phyloP scores from a whole-genome alignment of 2,888 invertebrate species.

The Spisula subtruncata region DNA sequence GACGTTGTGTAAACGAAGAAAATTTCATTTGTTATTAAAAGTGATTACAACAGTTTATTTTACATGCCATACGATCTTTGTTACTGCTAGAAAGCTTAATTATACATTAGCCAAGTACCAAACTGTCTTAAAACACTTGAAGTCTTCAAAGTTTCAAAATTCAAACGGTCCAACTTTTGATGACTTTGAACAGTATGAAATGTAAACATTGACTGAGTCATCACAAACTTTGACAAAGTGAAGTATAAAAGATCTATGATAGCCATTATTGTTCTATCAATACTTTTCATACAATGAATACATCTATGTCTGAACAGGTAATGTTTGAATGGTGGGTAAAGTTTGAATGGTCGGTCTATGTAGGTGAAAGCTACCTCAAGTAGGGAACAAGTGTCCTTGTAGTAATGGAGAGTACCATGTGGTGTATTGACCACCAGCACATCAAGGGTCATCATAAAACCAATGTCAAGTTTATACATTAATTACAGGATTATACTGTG shows the following conservation, averaged over 20 bases:
- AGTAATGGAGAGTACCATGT: background rate
- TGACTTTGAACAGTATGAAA: slow-evolving; percentile 1
- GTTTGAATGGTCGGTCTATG: background rate
- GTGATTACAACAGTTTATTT: too few relatives aligned
- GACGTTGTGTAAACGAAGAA: too few relatives aligned
- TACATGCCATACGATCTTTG: too few relatives aligned
- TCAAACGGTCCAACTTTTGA: slow-evolving; percentile 3
- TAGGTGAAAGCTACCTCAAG: background rate
- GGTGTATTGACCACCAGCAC: slow-evolving; percentile 10
- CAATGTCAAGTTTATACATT: background rate
- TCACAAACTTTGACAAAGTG: background rate
- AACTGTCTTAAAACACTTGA: background rate
- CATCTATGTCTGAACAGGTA: background rate
- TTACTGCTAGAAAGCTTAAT: too few relatives aligned
- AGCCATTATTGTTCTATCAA: background rate
- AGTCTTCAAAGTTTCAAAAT: slow-evolving; percentile 13
- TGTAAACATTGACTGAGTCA: background rate
- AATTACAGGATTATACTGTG: too few relatives aligned
- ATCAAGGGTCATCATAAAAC: background rate
- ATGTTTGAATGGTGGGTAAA: background rate
- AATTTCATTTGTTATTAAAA: too few relatives aligned
- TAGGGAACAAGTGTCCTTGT: background rate
- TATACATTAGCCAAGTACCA: background rate
- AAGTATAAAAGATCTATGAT: background rate
- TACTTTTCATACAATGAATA: background rate